Evolutionary conservation across 1,140 invertebrate genomes (phyloP), one percentile per base, ranked within the genome.

Genomic region (Drosophila biarmipes): DNA sequence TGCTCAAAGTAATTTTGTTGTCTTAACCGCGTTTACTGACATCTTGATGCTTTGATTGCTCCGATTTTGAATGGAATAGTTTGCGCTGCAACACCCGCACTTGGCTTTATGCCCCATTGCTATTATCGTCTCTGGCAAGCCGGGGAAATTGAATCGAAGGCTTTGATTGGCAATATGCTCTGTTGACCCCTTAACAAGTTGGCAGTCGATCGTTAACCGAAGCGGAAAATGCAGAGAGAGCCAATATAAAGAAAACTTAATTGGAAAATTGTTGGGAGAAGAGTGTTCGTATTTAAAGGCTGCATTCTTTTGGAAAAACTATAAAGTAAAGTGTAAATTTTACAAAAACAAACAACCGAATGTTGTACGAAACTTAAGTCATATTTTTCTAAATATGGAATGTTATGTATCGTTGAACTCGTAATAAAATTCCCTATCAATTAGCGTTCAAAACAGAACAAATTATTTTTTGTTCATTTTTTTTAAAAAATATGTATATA

Each of bases 21-120:
- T 90, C 80, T 90, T 80, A 73, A 73, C 80, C 80, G 76, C 79
- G 56, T 80, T 82, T 82, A 89, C 78, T 87, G 85, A 85, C 84
- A 84, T 90, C 71, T 78, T 90, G 84, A 90, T 84, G 85, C 59
- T 64, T 80, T 75, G 80, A 86, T 86, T 87, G 80, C 76, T 78
- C 80, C 76, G 84, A 90, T 84, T 90, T 90, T 89, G 76, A 89
- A 73, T 80, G 79, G 76, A 78, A 77, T 87, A 72, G 71, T 51
- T 56, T 40, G 64, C 61, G 58, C 78, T 76, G 64, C 82, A 79
- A 73, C 66, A 82, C 56, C 72, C 54, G 76, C 79, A 72, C 69
- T 82, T 78, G 61, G 68, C 71, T 79, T 82, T 72, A 89, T 82
- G 64, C 52, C 40, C 78, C 54, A 87, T 86, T 81, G 48, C 59